Conservation (phyloP, 2,888 invertebrate species). For the Drosophila testacea region DNA sequence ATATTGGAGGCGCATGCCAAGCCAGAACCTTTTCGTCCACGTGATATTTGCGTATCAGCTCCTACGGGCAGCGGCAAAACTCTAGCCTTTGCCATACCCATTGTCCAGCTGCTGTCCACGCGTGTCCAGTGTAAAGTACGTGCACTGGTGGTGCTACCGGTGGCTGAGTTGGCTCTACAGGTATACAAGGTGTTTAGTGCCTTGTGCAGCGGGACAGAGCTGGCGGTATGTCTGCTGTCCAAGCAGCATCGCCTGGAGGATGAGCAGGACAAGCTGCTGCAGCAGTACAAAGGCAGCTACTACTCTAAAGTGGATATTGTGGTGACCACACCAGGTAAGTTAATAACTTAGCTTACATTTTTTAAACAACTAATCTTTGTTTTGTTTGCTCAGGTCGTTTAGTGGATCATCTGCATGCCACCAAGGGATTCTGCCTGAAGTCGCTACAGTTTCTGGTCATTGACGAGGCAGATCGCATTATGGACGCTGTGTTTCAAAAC, state of each 20-base stretch:
- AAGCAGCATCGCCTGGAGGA: constrained; percentile 89
- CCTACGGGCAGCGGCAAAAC: constrained; percentile 99
- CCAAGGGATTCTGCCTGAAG: constrained; percentile 91
- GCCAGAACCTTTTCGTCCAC: constrained; percentile 89
- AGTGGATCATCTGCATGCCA: constrained; percentile 95
- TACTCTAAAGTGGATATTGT: constrained; percentile 90
- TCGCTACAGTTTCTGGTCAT: constrained; percentile 93
- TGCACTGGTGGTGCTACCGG: constrained; percentile 96
- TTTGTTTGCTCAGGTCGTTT: constrained; percentile 87
- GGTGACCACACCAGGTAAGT: constrained; percentile 92
- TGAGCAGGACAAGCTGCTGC: constrained; percentile 89
- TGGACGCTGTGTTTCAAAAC: constrained; percentile 96
- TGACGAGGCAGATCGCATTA: constrained; percentile 98
- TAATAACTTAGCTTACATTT: no score
- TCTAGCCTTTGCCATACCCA: constrained; percentile 95
- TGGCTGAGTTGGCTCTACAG: constrained; percentile 95
- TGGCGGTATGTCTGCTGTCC: constrained; percentile 90
- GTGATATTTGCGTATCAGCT: constrained; percentile 97
- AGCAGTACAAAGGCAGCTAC: constrained; percentile 84
- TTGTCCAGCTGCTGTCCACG: constrained; percentile 90
- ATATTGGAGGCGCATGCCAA: constrained; percentile 88
- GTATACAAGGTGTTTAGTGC: constrained; percentile 93
- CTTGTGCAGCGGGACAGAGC: constrained; percentile 88
- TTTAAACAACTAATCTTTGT: background rate
- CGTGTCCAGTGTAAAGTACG: constrained; percentile 89